Conservation (phyloP, 2,888 invertebrate genomes). For the Gastrophysa polygoni region DNA sequence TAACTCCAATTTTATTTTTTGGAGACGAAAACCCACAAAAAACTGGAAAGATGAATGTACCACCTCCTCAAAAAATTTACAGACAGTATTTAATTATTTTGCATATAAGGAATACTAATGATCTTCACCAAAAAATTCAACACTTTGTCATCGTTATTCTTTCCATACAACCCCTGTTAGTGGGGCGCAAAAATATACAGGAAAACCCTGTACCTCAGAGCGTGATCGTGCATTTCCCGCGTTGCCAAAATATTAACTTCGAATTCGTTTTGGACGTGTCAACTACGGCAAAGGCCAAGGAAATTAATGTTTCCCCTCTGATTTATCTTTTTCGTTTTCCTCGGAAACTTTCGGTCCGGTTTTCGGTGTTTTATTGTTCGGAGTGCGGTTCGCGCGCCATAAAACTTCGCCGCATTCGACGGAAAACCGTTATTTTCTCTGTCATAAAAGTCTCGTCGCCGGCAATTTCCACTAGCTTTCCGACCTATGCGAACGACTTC, state of each 20-base stretch:
- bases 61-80: no score
- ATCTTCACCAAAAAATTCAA: no score
- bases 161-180: no score
- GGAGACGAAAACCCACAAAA: no score
- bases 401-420: constrained; percentile 41
- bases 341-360: constrained; percentile 30
- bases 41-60: no score
- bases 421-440: constrained; percentile 39
- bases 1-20: no score
- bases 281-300: constrained; percentile 33
- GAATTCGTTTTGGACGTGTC: constrained; percentile 28
- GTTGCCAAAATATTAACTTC: neutral
- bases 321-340: constrained; percentile 27
- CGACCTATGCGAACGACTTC: constrained; percentile 9
- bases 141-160: no score
- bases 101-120: no score
- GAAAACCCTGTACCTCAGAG: no score
- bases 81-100: no score
- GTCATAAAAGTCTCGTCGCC: constrained; percentile 37
- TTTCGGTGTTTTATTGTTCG: constrained; percentile 37
- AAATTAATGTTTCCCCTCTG: constrained; percentile 29
- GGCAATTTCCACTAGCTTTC: constrained; percentile 35
- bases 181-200: no score
- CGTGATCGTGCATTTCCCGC: no score
- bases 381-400: constrained; percentile 42